A percentile compares a stretch with the other conserved stretches of the same genome.
phyloP scores from a whole-genome alignment of 2,797 vertebrate genomes.

The Mus caroli region DNA sequence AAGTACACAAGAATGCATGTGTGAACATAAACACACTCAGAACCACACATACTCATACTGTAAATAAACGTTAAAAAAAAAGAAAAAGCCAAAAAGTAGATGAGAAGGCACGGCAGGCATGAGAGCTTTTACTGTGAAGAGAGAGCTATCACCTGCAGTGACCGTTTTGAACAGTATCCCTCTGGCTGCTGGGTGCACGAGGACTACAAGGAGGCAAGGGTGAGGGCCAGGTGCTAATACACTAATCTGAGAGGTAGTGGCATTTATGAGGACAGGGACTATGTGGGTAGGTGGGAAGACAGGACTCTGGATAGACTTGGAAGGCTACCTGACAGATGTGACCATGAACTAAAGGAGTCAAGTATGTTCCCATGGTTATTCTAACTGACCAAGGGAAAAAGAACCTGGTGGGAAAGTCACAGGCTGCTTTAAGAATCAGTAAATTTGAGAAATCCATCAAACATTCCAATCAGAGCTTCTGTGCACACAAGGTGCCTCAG shows the following conservation, averaged over 20 bases:
- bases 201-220: not conserved
- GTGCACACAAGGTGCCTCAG: conserved; percentile 11
- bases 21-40: not conserved
- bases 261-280: not conserved
- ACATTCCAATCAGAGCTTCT: not conserved
- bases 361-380: conserved; percentile 13
- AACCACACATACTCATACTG: not conserved
- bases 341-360: not conserved
- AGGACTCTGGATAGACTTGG: not conserved
- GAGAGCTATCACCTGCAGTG: not conserved
- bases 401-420: not conserved
- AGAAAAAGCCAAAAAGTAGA: not conserved
- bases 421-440: conserved; percentile 7
- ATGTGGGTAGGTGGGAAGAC: not conserved
- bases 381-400: not conserved
- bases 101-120: not conserved
- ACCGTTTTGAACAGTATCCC: not conserved
- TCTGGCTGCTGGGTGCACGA: not conserved
- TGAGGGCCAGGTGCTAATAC: not conserved
- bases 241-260: not conserved
- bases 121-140: not conserved
- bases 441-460: not conserved
- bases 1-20: not conserved
- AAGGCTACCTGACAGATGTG: not conserved
- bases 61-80: not conserved